Conservation (phyloP, 2,797 vertebrate species). For the Coregonus ussuriensis region DNA sequence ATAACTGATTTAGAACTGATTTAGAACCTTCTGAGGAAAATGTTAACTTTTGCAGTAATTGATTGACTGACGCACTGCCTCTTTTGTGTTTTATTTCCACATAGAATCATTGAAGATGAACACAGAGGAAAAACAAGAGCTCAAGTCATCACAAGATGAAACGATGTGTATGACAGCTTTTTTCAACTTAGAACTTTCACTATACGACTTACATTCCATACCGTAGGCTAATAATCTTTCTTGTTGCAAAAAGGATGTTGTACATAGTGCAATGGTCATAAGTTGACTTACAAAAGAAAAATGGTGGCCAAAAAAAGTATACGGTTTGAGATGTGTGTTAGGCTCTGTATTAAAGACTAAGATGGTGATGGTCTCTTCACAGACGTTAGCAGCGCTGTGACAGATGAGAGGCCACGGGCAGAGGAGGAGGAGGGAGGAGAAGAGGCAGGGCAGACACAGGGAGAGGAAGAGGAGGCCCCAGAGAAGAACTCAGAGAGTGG, state of each 20-base stretch:
- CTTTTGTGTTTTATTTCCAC: conserved; percentile 21
- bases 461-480: conserved; percentile 13
- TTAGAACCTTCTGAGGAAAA: neutral
- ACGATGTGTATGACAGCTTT: conserved; percentile 49
- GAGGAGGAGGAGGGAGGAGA: conserved; percentile 36
- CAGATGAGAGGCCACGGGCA: conserved; percentile 51
- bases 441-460: conserved; percentile 28
- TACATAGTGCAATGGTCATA: neutral
- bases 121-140: conserved; percentile 47
- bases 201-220: neutral
- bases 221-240: neutral
- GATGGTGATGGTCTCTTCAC: conserved; percentile 14
- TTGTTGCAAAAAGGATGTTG: neutral
- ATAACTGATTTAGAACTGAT: neutral
- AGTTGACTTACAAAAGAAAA: neutral
- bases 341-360: neutral
- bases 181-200: neutral
- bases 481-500: conserved; percentile 44
- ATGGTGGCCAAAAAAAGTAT: neutral
- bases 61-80: neutral
- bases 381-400: conserved; percentile 48
- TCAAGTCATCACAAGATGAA: conserved; percentile 39
- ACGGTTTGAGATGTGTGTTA: neutral
- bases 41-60: neutral
- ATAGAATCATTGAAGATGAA: conserved; percentile 59